These are phyloP conservation scores for Protonemura montana DNA, from an alignment of 2,888 invertebrate species.

Conservation along the genomic window DNA sequence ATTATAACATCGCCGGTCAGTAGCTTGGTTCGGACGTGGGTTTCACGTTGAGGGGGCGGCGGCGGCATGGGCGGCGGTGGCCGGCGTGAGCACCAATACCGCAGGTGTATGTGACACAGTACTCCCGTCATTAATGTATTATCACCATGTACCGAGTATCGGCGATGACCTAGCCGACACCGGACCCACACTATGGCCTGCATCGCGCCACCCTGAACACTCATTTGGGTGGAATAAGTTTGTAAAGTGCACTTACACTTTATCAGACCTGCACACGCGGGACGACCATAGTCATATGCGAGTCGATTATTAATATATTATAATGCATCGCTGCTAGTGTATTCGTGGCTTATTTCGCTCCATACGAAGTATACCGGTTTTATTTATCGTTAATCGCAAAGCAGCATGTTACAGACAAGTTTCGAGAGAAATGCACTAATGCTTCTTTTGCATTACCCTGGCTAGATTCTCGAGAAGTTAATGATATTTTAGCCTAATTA, in stretches of 20 bases:
- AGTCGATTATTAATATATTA: neutral
- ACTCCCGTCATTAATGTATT: slow-evolving; percentile 19
- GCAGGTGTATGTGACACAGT: slow-evolving; percentile 17
- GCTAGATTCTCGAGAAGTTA: neutral
- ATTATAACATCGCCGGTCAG: slow-evolving; percentile 1
- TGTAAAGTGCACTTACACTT: neutral
- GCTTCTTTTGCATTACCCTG: neutral
- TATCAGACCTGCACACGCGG: neutral
- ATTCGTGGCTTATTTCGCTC: neutral
- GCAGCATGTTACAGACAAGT: neutral
- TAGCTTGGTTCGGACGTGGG: neutral
- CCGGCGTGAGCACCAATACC: neutral
- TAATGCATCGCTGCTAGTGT: neutral
- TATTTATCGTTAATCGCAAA: neutral
- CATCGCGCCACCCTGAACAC: neutral
- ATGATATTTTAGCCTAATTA: neutral
- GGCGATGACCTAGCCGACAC: neutral
- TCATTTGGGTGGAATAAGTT: neutral
- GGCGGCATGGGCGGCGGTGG: neutral
- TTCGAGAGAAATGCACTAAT: neutral
- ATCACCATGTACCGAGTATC: neutral
- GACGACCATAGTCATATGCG: neutral
- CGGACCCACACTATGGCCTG: neutral
- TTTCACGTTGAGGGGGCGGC: neutral
- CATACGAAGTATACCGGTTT: neutral